phyloP scores from a whole-genome alignment of 2,113 vertebrate species.

The Gasterosteus nipponicus region DNA sequence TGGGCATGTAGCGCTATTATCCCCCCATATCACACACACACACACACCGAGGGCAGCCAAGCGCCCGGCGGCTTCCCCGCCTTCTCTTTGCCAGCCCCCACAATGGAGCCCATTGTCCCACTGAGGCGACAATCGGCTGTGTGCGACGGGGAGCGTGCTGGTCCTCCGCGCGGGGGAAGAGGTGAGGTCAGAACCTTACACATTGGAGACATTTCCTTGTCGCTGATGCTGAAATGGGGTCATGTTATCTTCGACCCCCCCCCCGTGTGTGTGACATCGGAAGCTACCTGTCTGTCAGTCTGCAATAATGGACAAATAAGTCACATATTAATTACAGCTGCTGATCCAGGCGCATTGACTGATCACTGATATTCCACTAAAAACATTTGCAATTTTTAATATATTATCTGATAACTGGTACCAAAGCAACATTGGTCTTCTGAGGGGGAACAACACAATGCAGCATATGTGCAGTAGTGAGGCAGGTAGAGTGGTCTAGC shows the following conservation, averaged over 20 bases:
- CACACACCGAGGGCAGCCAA: constrained; percentile 75
- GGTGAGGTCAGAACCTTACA: constrained; percentile 69
- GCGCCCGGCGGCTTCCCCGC: constrained; percentile 73
- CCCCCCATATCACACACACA: constrained; percentile 69
- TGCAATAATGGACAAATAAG: background rate
- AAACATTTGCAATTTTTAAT: background rate
- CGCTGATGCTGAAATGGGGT: constrained; percentile 62
- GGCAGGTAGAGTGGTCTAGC: no score
- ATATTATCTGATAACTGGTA: no score
- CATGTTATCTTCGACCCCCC: constrained; percentile 54
- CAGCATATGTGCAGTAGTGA: no score
- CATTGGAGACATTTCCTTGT: constrained; percentile 66
- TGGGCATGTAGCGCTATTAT: constrained; percentile 92
- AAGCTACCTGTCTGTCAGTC: background rate
- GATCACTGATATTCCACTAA: background rate
- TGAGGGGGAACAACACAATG: no score
- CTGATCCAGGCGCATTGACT: background rate
- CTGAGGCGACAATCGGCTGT: constrained; percentile 88
- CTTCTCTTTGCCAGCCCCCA: constrained; percentile 86
- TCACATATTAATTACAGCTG: background rate
- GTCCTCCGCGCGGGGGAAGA: constrained; percentile 54
- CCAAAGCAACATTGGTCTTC: no score
- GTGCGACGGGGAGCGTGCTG: constrained; percentile 66
- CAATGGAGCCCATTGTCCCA: constrained; percentile 91
- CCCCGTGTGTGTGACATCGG: background rate